These are phyloP conservation scores for Drosophila tropicalis DNA, from an alignment of 1,140 invertebrate species.

Conservation along the genomic window DNA sequence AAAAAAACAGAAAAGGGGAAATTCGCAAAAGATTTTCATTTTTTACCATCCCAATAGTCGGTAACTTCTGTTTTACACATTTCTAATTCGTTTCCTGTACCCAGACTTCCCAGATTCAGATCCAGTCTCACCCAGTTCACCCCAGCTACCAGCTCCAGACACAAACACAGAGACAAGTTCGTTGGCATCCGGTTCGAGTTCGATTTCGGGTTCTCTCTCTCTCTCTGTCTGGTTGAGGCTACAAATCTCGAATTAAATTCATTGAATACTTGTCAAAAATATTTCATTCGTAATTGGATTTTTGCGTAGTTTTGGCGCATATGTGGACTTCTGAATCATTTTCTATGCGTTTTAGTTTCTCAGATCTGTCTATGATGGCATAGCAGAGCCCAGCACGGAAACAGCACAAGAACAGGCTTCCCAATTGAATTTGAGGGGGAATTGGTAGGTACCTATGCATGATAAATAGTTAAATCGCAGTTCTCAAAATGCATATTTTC, in stretches of 20 bases:
- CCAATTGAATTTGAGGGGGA: neutral
- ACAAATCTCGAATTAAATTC: constrained; percentile 79
- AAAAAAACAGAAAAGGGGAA: constrained; percentile 26
- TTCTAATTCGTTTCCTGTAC: constrained; percentile 72
- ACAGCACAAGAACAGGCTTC: too few species aligned
- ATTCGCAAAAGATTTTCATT: constrained; percentile 44
- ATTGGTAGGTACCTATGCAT: neutral
- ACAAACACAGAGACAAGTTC: constrained; percentile 23
- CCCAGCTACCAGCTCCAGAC: neutral
- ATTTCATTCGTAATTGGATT: constrained; percentile 77
- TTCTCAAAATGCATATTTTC: too few species aligned
- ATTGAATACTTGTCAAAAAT: constrained; percentile 81
- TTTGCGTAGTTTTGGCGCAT: constrained; percentile 48
- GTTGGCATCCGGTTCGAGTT: constrained; percentile 29
- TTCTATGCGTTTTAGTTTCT: constrained; percentile 22
- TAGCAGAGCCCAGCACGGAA: neutral
- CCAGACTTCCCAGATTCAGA: neutral
- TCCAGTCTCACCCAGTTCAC: neutral
- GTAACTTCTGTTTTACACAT: constrained; percentile 80
- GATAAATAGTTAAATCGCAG: too few species aligned
- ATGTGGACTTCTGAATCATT: constrained; percentile 73
- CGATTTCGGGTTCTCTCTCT: constrained; percentile 12
- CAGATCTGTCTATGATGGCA: neutral
- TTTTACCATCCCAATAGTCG: constrained; percentile 38
- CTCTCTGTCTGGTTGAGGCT: constrained; percentile 15